phyloP scores from a whole-genome alignment of 1,140 invertebrate species.

The Adelges cooleyi region DNA sequence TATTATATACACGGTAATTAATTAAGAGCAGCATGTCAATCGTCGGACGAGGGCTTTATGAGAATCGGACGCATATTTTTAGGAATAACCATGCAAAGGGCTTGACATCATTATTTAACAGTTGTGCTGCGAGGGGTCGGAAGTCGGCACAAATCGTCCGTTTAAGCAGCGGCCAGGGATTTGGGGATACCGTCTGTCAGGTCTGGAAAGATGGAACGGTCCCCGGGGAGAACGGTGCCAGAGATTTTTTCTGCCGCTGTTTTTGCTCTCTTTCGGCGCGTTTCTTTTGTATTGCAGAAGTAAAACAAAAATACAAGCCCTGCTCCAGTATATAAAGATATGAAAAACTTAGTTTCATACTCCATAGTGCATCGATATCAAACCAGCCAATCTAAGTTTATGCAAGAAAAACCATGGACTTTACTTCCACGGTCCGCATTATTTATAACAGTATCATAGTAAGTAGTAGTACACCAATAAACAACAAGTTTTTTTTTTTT shows the following conservation, averaged over 20 bases:
- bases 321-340: background rate
- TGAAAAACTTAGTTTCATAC: background rate
- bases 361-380: too few species aligned
- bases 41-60: too few species aligned
- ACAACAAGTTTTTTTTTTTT: too few species aligned
- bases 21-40: too few species aligned
- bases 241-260: constrained; percentile 10
- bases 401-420: too few species aligned
- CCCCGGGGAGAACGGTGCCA: constrained; percentile 11
- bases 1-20: too few species aligned
- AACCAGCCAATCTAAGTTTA: too few species aligned
- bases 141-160: constrained; percentile 29
- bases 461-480: too few species aligned
- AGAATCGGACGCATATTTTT: too few species aligned
- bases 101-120: constrained; percentile 26
- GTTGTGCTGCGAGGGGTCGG: constrained; percentile 20
- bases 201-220: constrained; percentile 26
- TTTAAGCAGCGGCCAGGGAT: constrained; percentile 28
- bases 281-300: background rate
- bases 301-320: constrained; percentile 7
- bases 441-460: too few species aligned
- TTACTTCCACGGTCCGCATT: too few species aligned
- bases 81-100: background rate
- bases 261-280: background rate
- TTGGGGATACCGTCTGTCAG: constrained; percentile 28